Evolutionary conservation across 2,797 vertebrate species (phyloP), one percentile per base, ranked within the genome.

Genomic region (Chiroxiphia lanceolata): DNA sequence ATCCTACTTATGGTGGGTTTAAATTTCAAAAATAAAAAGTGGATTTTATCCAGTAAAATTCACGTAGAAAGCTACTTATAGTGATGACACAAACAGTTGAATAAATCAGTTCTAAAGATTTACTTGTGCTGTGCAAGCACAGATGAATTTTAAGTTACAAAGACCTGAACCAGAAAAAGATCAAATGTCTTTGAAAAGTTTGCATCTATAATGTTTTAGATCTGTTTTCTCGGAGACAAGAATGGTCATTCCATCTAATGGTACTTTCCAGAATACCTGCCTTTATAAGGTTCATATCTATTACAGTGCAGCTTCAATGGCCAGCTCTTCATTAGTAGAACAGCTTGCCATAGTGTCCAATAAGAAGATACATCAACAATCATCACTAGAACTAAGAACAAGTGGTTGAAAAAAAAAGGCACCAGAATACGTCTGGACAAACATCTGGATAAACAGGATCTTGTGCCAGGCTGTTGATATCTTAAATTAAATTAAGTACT

Each of bases 1-100:
- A 98, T 65, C 97, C 98, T 57, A 18, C 98, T 29, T 99, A 99
- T 3, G 98, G 99, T 99, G 94, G 34, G 97, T 96, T 27, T 42
- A 15, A 36, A 72, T 38, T n/a, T 36, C 1, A 1, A 6, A 48
- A 8, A 7, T 15, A 29, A 45, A 47, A 11, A 53, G 51, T 40
- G 6, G 3, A 47, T 88, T 64, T 76, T 60, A 23, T 64, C 25
- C 33, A 44, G 7, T 63, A 44, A 3, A 0, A 10, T 87, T 75
- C 36, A 60, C 26, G 11, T 50, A 79, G n/a, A 90, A 74, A 45
- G 6, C 26, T 65, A 29, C 4, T 15, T 42, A 5, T 13, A 56
- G 36, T 4, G 27, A 48, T 12, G 10, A 16, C 4, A 22, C 5
- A 54, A 59, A 33, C 3, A 45, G 34, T 6, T 36, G 15, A 77